These are phyloP conservation scores for Acleris literana DNA, from an alignment of 2,888 invertebrate species.

Conservation along the genomic window DNA sequence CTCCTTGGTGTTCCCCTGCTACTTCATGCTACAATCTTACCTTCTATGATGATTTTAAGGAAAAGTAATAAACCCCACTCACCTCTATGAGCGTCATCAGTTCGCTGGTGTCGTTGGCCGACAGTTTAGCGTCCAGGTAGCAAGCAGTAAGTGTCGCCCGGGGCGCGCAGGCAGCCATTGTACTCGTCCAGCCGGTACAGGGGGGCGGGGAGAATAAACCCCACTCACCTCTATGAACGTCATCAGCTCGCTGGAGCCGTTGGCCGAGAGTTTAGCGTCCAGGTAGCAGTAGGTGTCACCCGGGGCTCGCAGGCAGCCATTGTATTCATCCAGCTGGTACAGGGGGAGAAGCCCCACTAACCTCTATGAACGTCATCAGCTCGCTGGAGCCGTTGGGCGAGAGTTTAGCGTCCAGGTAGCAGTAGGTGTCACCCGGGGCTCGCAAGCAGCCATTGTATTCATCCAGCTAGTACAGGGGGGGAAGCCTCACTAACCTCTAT, in stretches of 20 bases:
- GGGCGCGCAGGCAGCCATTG: slow-evolving; percentile 42
- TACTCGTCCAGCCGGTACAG: slow-evolving; percentile 47
- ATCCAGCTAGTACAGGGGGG: too few relatives aligned
- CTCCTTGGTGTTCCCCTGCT: too few relatives aligned
- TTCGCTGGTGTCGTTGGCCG: slow-evolving; percentile 40
- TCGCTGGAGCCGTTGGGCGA: too few relatives aligned
- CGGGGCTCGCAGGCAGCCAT: slow-evolving; percentile 41
- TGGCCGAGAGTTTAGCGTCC: slow-evolving; percentile 39
- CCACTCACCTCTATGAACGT: slow-evolving; percentile 45
- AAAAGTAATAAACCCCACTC: too few relatives aligned
- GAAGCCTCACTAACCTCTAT: too few relatives aligned
- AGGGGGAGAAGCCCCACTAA: slow-evolving; percentile 46
- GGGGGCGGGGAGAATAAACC: too few relatives aligned
- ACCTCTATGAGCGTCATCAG: slow-evolving; percentile 47
- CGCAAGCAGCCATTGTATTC: too few relatives aligned
- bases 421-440: too few relatives aligned
- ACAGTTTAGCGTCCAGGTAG: slow-evolving; percentile 39
- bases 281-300: slow-evolving; percentile 47
- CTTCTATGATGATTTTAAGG: slow-evolving; percentile 4
- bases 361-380: too few relatives aligned
- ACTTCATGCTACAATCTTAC: too few relatives aligned
- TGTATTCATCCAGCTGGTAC: slow-evolving; percentile 44
- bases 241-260: slow-evolving; percentile 41
- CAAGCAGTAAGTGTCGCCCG: slow-evolving; percentile 48
- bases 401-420: too few relatives aligned